A percentile compares a stretch with the other conserved stretches of the same genome.
Evolutionary conservation across 2,888 invertebrate species (phyloP).

Genomic region (Xanthorhoe designata): DNA sequence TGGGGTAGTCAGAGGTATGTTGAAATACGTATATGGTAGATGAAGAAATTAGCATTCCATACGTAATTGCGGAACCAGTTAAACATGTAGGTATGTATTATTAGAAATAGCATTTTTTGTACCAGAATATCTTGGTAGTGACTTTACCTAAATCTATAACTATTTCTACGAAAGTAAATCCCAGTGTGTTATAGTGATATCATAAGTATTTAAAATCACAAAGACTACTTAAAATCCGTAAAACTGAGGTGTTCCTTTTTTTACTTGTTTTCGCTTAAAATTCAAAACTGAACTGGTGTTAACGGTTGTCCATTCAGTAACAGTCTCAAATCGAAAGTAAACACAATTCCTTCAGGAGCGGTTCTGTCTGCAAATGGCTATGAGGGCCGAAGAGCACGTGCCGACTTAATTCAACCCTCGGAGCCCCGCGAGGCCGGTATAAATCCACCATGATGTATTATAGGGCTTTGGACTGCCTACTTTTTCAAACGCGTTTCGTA

Average conservation of each 20-base stretch:
- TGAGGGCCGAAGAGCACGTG: slow-evolving; percentile 28
- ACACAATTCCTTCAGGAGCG: slow-evolving; percentile 12
- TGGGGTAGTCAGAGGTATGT: too few species aligned
- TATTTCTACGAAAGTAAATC: too few species aligned
- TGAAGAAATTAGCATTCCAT: too few species aligned
- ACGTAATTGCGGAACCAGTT: too few species aligned
- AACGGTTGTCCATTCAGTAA: slow-evolving; percentile 3
- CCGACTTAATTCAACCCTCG: slow-evolving; percentile 44
- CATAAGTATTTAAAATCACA: too few species aligned
- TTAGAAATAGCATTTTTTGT: too few species aligned
- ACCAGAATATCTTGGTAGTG: too few species aligned
- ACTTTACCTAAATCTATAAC: too few species aligned
- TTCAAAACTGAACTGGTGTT: neutral
- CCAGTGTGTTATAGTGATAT: too few species aligned
- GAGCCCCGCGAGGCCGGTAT: slow-evolving; percentile 22
- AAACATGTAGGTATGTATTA: too few species aligned
- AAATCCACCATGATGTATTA: slow-evolving; percentile 43
- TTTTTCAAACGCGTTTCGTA: slow-evolving; percentile 47
- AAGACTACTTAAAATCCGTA: too few species aligned
- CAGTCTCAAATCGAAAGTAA: slow-evolving; percentile 25
- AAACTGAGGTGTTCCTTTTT: neutral
- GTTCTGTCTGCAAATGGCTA: slow-evolving; percentile 16
- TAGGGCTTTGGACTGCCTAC: slow-evolving; percentile 46
- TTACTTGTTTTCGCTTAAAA: neutral
- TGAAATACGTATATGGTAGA: too few species aligned